phyloP scores from a whole-genome alignment of 2,888 invertebrate species.

The Cheilosia soror region DNA sequence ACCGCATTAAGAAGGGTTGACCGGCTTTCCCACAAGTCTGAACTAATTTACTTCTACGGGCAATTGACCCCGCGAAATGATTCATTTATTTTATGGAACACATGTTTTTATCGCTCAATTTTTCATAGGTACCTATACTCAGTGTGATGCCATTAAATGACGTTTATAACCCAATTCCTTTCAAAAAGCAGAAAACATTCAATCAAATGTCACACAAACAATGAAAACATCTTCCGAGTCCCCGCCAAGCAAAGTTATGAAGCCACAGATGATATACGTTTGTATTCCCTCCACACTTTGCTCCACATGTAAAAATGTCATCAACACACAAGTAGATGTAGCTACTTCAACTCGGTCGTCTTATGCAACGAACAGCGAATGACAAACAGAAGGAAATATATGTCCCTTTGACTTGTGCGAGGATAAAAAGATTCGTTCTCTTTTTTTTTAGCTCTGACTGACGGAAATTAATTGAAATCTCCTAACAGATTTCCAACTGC shows the following conservation, averaged over 20 bases:
- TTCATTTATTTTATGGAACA: constrained; percentile 34
- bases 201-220: constrained; percentile 33
- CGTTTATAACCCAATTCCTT: constrained; percentile 43
- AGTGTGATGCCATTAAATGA: constrained; percentile 43
- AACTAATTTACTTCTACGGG: background rate
- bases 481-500: constrained; percentile 41
- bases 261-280: background rate
- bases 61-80: background rate
- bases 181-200: constrained; percentile 32
- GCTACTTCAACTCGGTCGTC: constrained; percentile 5
- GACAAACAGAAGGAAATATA: constrained; percentile 3
- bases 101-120: constrained; percentile 33
- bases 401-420: background rate
- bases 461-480: constrained; percentile 58
- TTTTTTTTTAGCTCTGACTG: background rate
- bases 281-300: background rate
- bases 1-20: no score
- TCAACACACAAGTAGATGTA: constrained; percentile 16
- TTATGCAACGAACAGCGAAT: constrained; percentile 4
- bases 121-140: constrained; percentile 9
- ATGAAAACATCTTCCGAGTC: background rate
- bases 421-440: constrained; percentile 1
- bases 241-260: background rate
- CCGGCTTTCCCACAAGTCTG: no score
- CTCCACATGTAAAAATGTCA: constrained; percentile 17